Percentiles rank a stretch among this genome's conserved stretches.
Evolutionary conservation across 2,113 vertebrate genomes (phyloP).

Genomic region (Catharus bicknelli): DNA sequence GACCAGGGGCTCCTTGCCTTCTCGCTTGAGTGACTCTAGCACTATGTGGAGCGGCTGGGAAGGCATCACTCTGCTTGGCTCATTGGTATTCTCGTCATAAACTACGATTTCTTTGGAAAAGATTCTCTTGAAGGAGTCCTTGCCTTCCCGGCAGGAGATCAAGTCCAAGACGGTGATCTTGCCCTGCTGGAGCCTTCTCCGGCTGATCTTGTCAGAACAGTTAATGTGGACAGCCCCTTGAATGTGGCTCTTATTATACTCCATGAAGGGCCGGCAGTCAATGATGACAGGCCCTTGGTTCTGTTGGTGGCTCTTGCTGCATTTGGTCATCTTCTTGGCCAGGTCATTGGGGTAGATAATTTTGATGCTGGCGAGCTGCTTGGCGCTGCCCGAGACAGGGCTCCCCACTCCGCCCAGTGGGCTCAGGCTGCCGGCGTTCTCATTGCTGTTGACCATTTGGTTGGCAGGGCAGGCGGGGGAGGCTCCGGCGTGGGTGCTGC

Average conservation of each 20-base stretch:
- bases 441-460: conserved; percentile 88
- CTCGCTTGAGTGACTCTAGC: conserved; percentile 93
- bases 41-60: conserved; percentile 93
- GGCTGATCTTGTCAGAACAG: conserved; percentile 98
- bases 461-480: conserved; percentile 77
- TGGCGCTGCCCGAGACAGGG: conserved; percentile 76
- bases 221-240: conserved; percentile 97
- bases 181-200: conserved; percentile 94
- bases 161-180: conserved; percentile 98
- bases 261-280: conserved; percentile 97
- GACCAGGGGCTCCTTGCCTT: conserved; percentile 95
- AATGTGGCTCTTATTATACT: conserved; percentile 98
- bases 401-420: conserved; percentile 78
- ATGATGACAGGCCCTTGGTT: conserved; percentile 93
- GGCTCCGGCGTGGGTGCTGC: conserved; percentile 77
- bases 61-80: conserved; percentile 88
- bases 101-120: conserved; percentile 99
- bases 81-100: conserved; percentile 94
- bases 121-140: conserved; percentile 96
- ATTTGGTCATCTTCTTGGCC: conserved; percentile 93
- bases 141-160: conserved; percentile 93
- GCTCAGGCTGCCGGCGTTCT: conserved; percentile 80
- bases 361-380: conserved; percentile 80
- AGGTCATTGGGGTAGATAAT: conserved; percentile 93
- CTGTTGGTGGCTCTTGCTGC: conserved; percentile 87